Conservation (phyloP, 53 echinoderm and acorn worm species). For the Stichopus horrens region DNA sequence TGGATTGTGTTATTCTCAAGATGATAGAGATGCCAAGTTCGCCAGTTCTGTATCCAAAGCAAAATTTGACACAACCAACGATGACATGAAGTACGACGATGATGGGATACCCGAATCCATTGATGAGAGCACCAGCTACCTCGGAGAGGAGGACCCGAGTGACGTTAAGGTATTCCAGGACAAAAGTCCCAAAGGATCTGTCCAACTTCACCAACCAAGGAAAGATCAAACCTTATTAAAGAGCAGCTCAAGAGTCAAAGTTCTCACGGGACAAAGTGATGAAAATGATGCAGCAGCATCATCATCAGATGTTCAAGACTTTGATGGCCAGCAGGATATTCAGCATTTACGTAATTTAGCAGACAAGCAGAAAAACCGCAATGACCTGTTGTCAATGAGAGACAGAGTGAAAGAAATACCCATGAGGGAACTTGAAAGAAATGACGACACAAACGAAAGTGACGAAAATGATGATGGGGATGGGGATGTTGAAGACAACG, state of each 20-base stretch:
- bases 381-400: constrained; percentile 39
- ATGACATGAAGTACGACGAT: neutral
- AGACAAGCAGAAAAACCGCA: constrained; percentile 28
- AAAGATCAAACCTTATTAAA: neutral
- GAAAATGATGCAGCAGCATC: neutral
- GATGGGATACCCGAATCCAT: constrained; percentile 1
- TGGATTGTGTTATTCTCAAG: neutral
- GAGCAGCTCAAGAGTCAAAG: neutral
- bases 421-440: neutral
- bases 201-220: neutral
- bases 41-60: neutral
- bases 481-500: no score
- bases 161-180: neutral
- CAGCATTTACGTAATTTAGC: constrained; percentile 30
- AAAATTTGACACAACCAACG: neutral
- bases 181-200: neutral
- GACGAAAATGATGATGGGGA: neutral
- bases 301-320: neutral
- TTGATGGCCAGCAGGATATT: constrained; percentile 14
- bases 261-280: neutral
- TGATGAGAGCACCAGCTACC: constrained; percentile 22
- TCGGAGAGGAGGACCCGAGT: neutral
- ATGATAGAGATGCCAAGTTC: neutral
- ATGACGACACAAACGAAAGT: neutral
- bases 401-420: neutral